phyloP scores from a whole-genome alignment of 1,140 invertebrate species.

The Ips nitidus region DNA sequence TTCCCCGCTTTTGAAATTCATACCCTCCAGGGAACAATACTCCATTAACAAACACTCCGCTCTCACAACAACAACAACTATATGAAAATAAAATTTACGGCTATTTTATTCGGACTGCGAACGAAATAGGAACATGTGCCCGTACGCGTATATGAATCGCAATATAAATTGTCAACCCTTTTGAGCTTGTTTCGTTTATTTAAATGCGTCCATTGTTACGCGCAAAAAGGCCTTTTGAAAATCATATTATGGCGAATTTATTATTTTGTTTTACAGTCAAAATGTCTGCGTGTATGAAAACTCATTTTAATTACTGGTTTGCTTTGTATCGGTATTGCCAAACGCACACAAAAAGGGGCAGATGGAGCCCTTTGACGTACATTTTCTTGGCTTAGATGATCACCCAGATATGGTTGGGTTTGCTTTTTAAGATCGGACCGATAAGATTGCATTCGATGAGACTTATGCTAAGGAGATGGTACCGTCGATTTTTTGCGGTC shows the following conservation, averaged over 20 bases:
- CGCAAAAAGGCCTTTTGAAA: conserved; percentile 1
- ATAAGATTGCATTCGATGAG: conserved; percentile 9
- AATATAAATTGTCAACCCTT: conserved; percentile 11
- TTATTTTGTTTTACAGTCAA: no score
- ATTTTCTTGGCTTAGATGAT: no score
- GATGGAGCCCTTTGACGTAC: no score
- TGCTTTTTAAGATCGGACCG: neutral
- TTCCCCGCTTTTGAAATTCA: neutral
- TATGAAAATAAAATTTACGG: conserved; percentile 12
- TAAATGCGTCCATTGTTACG: neutral
- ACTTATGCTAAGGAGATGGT: conserved; percentile 13
- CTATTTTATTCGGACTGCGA: conserved; percentile 8
- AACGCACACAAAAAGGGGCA: no score
- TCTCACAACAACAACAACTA: conserved; percentile 7
- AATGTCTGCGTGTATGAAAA: no score
- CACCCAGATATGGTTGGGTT: neutral
- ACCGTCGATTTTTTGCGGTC: neutral
- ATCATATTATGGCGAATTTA: neutral
- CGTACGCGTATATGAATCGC: conserved; percentile 4
- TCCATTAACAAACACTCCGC: neutral
- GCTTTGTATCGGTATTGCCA: no score
- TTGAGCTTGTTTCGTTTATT: conserved; percentile 2
- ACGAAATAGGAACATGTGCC: conserved; percentile 13
- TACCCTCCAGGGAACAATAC: neutral
- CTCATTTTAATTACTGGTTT: no score